These are phyloP conservation scores for Nannoperca obscura DNA, from an alignment of 2,797 vertebrate genomes.

Conservation along the genomic window DNA sequence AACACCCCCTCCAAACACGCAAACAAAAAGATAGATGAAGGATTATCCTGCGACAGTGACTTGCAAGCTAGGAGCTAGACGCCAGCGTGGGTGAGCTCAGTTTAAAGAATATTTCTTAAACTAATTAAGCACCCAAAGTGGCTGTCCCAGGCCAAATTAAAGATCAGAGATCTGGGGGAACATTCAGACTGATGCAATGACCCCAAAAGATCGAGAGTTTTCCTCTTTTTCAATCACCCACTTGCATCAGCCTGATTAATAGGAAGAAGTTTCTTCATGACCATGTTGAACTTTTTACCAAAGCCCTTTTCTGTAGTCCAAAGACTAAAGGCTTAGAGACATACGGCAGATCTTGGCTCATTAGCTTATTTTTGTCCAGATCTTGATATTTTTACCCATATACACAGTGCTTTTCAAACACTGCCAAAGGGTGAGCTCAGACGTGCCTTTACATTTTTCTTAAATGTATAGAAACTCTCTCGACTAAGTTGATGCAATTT, in stretches of 20 bases:
- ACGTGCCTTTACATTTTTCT: background rate
- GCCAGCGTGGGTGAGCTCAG: background rate
- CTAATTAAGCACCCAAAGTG: slow-evolving; percentile 49
- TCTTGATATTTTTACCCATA: slow-evolving; percentile 12
- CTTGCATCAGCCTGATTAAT: slow-evolving; percentile 18
- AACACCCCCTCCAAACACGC: slow-evolving; percentile 16
- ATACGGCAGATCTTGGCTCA: background rate
- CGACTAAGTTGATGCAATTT: slow-evolving; percentile 6
- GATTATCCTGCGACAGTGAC: slow-evolving; percentile 20
- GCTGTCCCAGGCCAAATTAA: slow-evolving; percentile 32
- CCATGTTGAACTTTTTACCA: slow-evolving; percentile 1
- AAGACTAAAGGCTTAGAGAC: background rate
- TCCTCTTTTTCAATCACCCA: slow-evolving; percentile 24
- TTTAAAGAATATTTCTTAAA: slow-evolving; percentile 23
- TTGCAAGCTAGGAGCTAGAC: slow-evolving; percentile 8
- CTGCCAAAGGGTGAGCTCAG: background rate
- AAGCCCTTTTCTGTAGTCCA: slow-evolving; percentile 9
- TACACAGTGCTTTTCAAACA: background rate
- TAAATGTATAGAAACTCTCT: slow-evolving; percentile 3
- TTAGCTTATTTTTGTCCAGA: background rate
- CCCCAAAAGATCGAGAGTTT: slow-evolving; percentile 12
- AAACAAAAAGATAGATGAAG: slow-evolving; percentile 15
- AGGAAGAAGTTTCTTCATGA: background rate
- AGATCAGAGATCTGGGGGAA: slow-evolving; percentile 24
- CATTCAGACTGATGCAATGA: slow-evolving; percentile 38